Evolutionary conservation across 1,140 invertebrate genomes (phyloP).

Genomic region (Carposina sasakii): DNA sequence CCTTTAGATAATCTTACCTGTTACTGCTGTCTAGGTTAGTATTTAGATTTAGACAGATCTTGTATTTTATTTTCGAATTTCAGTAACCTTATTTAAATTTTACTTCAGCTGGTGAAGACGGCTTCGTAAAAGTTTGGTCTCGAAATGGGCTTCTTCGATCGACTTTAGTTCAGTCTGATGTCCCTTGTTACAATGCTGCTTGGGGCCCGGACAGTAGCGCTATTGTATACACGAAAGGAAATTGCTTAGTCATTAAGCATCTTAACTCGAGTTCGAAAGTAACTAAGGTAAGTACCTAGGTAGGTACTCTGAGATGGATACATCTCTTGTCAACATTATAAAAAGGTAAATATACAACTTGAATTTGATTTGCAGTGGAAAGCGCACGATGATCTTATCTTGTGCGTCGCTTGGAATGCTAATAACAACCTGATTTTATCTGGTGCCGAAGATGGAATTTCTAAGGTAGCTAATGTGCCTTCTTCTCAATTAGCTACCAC

Average conservation of each 20-base stretch:
- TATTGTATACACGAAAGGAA: slow-evolving; percentile 89
- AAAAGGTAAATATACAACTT: too few species aligned
- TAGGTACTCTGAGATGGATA: neutral
- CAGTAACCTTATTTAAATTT: neutral
- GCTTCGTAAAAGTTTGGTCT: slow-evolving; percentile 97
- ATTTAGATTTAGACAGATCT: neutral
- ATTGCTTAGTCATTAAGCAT: slow-evolving; percentile 90
- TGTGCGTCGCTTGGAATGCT: slow-evolving; percentile 91
- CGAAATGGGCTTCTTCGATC: slow-evolving; percentile 95
- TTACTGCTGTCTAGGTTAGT: too few species aligned
- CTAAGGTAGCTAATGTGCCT: slow-evolving; percentile 76
- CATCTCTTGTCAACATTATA: slow-evolving; percentile 2
- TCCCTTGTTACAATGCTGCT: slow-evolving; percentile 85
- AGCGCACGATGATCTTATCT: slow-evolving; percentile 94
- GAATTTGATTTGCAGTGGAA: slow-evolving; percentile 92
- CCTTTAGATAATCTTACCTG: too few species aligned
- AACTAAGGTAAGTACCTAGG: slow-evolving; percentile 75
- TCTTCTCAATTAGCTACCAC: neutral
- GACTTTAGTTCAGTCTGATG: slow-evolving; percentile 86
- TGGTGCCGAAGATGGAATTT: slow-evolving; percentile 96
- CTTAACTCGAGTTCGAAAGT: slow-evolving; percentile 91
- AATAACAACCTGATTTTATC: slow-evolving; percentile 92
- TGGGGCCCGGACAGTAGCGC: slow-evolving; percentile 92
- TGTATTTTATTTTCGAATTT: slow-evolving; percentile 9
- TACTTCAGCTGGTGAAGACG: slow-evolving; percentile 92